Conservation (phyloP, 2,888 invertebrate genomes). For the Xestobium rufovillosum region DNA sequence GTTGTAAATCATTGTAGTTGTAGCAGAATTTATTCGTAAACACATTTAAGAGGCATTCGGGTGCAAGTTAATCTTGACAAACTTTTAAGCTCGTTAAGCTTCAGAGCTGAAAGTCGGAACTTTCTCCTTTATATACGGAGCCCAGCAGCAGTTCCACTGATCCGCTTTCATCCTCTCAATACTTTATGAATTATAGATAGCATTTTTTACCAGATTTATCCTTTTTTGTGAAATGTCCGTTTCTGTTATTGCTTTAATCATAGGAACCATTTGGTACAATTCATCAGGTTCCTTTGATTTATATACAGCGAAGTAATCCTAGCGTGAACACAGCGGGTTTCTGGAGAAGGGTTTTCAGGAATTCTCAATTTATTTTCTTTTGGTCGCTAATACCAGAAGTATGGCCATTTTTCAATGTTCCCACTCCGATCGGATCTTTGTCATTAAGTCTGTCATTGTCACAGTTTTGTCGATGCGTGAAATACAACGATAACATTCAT, state of each 20-base stretch:
- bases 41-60: no score
- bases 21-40: no score
- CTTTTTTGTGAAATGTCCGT: conserved; percentile 36
- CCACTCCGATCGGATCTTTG: no score
- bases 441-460: no score
- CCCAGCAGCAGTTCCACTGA: conserved; percentile 29
- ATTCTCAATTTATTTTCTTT: conserved; percentile 1
- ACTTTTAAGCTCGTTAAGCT: conserved; percentile 25
- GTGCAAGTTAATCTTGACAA: conserved; percentile 22
- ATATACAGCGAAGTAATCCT: conserved; percentile 30
- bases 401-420: no score
- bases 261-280: conserved; percentile 44
- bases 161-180: conserved; percentile 33
- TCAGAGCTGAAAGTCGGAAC: conserved; percentile 16
- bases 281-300: conserved; percentile 41
- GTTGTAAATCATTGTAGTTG: no score
- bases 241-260: conserved; percentile 45
- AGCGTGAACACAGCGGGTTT: conserved; percentile 5
- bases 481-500: no score
- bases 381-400: no score
- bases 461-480: no score
- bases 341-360: not conserved
- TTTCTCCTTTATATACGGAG: no score
- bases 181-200: conserved; percentile 44
- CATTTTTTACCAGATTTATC: conserved; percentile 40